Percentiles rank a stretch among this genome's conserved stretches.
Evolutionary conservation across 2,888 invertebrate species (phyloP).

Genomic region (Scaptomyza caliginosa): DNA sequence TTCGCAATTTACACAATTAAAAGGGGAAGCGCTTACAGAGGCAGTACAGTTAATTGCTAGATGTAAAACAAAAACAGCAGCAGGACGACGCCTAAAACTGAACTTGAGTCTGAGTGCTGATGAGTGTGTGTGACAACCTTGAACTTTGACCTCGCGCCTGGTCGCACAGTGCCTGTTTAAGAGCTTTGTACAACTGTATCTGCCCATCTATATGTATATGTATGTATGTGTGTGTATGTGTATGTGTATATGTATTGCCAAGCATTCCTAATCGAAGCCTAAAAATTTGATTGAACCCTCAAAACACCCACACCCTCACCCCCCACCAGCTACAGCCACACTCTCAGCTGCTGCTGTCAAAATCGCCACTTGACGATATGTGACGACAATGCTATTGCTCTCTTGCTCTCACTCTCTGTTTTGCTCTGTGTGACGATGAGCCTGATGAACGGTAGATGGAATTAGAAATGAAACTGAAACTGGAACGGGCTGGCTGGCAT

Average conservation of each 20-base stretch:
- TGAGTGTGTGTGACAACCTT: conserved; percentile 57
- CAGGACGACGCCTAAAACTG: not conserved
- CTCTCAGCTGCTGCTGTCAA: conserved; percentile 3
- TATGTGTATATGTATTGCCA: conserved; percentile 5
- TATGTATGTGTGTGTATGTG: not conserved
- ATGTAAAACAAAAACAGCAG: conserved; percentile 9
- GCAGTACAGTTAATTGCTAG: conserved; percentile 28
- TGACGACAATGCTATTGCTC: conserved; percentile 49
- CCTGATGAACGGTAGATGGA: conserved; percentile 44
- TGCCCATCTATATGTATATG: not conserved
- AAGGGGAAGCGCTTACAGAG: conserved; percentile 4
- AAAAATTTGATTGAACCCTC: conserved; percentile 72
- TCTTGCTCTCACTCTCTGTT: not conserved
- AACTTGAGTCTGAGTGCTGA: not conserved
- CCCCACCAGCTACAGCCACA: not conserved
- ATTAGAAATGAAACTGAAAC: conserved; percentile 25
- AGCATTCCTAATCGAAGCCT: conserved; percentile 70
- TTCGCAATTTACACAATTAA: conserved; percentile 59
- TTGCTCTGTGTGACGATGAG: conserved; percentile 9
- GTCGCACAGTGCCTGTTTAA: conserved; percentile 3
- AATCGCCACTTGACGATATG: conserved; percentile 46
- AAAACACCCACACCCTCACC: not conserved
- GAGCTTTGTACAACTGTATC: conserved; percentile 3
- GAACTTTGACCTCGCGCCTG: conserved; percentile 71
- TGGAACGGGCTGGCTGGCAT: conserved; percentile 22